These are phyloP conservation scores for Bombylius major DNA, from an alignment of 2,888 invertebrate genomes.

Conservation along the genomic window DNA sequence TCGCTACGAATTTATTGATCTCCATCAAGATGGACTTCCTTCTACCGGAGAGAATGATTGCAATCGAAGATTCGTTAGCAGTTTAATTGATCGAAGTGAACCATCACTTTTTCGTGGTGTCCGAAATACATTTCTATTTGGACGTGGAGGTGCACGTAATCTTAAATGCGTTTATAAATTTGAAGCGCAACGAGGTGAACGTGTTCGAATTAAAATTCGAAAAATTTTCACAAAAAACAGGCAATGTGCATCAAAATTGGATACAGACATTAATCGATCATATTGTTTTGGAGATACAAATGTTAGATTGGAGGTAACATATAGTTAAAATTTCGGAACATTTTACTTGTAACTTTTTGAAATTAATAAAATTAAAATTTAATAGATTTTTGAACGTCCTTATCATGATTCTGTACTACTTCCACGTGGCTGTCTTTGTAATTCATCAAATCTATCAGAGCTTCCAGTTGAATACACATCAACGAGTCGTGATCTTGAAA, in stretches of 20 bases:
- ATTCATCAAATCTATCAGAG: constrained; percentile 40
- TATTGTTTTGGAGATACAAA: constrained; percentile 59
- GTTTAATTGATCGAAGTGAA: constrained; percentile 40
- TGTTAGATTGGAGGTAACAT: constrained; percentile 46
- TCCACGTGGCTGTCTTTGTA: constrained; percentile 69
- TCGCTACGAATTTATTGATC: constrained; percentile 77
- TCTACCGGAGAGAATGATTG: constrained; percentile 55
- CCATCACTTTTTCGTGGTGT: constrained; percentile 70
- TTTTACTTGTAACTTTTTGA: not conserved
- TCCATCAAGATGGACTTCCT: constrained; percentile 72
- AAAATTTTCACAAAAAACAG: constrained; percentile 53
- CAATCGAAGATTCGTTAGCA: constrained; percentile 61
- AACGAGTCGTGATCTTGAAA: constrained; percentile 60
- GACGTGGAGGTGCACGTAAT: constrained; percentile 70
- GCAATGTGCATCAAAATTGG: constrained; percentile 31
- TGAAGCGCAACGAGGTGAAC: constrained; percentile 71
- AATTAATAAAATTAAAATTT: not conserved
- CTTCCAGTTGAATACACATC: constrained; percentile 66
- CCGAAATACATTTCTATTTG: constrained; percentile 72
- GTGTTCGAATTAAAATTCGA: constrained; percentile 62
- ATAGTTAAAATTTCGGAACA: not conserved
- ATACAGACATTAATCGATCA: constrained; percentile 52
- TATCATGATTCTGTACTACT: constrained; percentile 59
- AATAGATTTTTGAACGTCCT: constrained; percentile 55
- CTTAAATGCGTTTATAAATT: constrained; percentile 82